Percentiles rank a stretch among this genome's conserved stretches.
Conservation (phyloP, 2,888 invertebrate genomes). For the Cabera pusaria region DNA sequence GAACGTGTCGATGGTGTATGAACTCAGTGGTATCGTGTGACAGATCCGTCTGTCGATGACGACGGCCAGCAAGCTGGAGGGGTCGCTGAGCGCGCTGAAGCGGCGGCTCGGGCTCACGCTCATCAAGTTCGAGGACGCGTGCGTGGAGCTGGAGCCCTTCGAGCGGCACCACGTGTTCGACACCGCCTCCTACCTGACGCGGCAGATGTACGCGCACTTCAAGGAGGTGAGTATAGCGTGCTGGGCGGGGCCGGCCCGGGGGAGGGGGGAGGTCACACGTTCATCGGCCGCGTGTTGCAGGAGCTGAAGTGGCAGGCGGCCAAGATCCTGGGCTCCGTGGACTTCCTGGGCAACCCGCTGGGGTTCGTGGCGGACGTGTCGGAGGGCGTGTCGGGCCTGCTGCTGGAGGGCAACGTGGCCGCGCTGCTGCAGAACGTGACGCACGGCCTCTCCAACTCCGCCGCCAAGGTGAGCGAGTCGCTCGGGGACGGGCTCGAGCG, state of each 20-base stretch:
- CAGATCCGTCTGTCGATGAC: slow-evolving; percentile 94
- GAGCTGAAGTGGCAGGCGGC: slow-evolving; percentile 98
- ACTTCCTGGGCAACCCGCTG: slow-evolving; percentile 98
- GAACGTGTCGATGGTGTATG: too few species aligned
- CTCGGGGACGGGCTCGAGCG: slow-evolving; percentile 95
- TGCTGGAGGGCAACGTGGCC: slow-evolving; percentile 96
- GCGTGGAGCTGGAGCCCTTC: slow-evolving; percentile 95
- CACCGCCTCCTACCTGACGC: slow-evolving; percentile 91
- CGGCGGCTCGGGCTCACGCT: slow-evolving; percentile 93
- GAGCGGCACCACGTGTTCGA: slow-evolving; percentile 95
- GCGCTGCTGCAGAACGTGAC: slow-evolving; percentile 97
- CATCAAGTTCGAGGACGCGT: slow-evolving; percentile 98
- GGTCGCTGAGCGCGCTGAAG: slow-evolving; percentile 90
- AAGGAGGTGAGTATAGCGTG: slow-evolving; percentile 88
- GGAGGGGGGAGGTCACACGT: too few species aligned
- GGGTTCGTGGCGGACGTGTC: slow-evolving; percentile 98
- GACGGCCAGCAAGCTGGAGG: slow-evolving; percentile 91
- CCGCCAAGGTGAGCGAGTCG: slow-evolving; percentile 97
- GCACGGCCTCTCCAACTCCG: slow-evolving; percentile 98
- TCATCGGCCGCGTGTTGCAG: too few species aligned
- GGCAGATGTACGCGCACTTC: slow-evolving; percentile 93
- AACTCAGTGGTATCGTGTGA: background rate
- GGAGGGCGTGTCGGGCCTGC: slow-evolving; percentile 95
- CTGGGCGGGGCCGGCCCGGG: too few species aligned
- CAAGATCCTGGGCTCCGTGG: slow-evolving; percentile 97